These are phyloP conservation scores for Artibeus jamaicensis DNA, from an alignment of 2,797 vertebrate species.

Conservation along the genomic window DNA sequence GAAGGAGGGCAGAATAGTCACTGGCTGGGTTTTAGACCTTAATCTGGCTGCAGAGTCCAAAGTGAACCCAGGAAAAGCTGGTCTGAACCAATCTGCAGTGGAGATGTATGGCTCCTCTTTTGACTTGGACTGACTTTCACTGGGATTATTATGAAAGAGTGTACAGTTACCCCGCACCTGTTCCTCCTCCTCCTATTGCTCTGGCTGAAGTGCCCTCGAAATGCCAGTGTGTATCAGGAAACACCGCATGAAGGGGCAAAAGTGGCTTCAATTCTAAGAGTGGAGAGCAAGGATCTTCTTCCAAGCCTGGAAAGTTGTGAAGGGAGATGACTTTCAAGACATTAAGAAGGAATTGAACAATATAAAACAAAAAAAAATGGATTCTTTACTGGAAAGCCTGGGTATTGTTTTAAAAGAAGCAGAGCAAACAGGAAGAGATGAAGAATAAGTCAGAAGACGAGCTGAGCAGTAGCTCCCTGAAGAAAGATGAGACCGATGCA, in stretches of 20 bases:
- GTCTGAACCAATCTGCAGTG: constrained; percentile 89
- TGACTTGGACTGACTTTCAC: neutral
- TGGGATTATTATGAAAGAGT: constrained; percentile 80
- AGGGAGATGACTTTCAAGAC: constrained; percentile 89
- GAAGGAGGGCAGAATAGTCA: constrained; percentile 91
- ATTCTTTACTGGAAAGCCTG: constrained; percentile 90
- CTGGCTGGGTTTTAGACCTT: constrained; percentile 91
- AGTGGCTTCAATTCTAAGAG: constrained; percentile 93
- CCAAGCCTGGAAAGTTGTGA: constrained; percentile 80
- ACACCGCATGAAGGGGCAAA: constrained; percentile 89
- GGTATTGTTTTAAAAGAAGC: constrained; percentile 92
- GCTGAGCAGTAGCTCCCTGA: constrained; percentile 85
- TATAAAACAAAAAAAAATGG: constrained; percentile 94
- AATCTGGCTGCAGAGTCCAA: constrained; percentile 94
- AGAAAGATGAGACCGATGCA: constrained; percentile 86
- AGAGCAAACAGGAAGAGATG: constrained; percentile 87
- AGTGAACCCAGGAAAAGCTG: constrained; percentile 91
- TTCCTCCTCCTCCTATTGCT: constrained; percentile 90
- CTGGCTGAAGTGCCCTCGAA: constrained; percentile 92
- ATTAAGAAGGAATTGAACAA: constrained; percentile 92
- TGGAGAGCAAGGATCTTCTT: constrained; percentile 89
- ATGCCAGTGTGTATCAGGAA: constrained; percentile 91
- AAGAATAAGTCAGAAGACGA: constrained; percentile 88
- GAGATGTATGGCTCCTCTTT: constrained; percentile 88
- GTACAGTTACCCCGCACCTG: constrained; percentile 92